Percentiles rank a stretch among this genome's conserved stretches.
phyloP scores from a whole-genome alignment of 1,140 invertebrate genomes.

The Coptotermes formosanus region DNA sequence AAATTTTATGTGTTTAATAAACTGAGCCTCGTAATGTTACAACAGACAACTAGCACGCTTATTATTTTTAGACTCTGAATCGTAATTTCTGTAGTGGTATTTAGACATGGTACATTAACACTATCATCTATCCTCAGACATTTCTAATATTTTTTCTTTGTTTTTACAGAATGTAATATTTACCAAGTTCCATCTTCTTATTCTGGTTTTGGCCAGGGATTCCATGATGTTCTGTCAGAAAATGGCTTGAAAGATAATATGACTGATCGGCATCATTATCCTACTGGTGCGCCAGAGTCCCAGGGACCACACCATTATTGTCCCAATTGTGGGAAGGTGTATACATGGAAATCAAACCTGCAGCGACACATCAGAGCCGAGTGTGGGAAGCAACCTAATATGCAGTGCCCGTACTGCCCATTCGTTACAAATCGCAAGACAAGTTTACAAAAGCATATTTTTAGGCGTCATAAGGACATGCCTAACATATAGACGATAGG shows the following conservation, averaged over 20 bases:
- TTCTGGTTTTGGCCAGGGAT: background rate
- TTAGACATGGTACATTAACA: too few species aligned
- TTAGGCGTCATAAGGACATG: background rate
- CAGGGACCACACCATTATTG: background rate
- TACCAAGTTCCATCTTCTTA: background rate
- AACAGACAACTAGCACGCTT: too few species aligned
- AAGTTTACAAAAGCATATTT: conserved; percentile 12
- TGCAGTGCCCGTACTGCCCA: conserved; percentile 28
- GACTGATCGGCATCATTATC: background rate
- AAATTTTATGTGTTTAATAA: too few species aligned
- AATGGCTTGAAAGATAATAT: background rate
- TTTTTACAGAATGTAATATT: background rate
- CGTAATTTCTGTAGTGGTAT: too few species aligned
- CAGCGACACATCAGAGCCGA: conserved; percentile 38
- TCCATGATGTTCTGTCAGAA: background rate
- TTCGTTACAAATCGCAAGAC: conserved; percentile 31
- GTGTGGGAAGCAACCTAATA: conserved; percentile 41
- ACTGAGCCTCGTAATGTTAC: too few species aligned
- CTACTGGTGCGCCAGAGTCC: background rate
- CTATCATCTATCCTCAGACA: background rate
- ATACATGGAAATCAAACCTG: conserved; percentile 29
- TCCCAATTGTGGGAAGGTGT: conserved; percentile 24
- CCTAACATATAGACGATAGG: background rate
- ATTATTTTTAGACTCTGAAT: too few species aligned
- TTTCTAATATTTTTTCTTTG: background rate